phyloP scores from a whole-genome alignment of 2,888 invertebrate genomes.

The Torymus texanus region DNA sequence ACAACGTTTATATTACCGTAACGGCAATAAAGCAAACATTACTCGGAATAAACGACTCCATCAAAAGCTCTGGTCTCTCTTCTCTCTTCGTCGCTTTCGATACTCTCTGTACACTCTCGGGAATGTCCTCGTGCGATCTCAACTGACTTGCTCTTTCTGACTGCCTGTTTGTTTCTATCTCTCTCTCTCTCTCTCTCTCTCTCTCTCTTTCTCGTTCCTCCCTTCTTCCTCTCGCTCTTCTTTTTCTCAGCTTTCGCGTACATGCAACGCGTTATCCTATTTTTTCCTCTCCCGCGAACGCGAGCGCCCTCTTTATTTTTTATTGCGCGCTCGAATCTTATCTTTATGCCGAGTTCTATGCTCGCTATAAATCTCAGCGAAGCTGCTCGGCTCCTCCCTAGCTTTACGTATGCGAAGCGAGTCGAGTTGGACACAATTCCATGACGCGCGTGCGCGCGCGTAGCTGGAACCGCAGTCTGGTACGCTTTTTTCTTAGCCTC shows the following conservation, averaged over 20 bases:
- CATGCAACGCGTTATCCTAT: neutral
- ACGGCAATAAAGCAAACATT: constrained; percentile 37
- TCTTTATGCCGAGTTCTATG: constrained; percentile 57
- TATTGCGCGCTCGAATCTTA: constrained; percentile 58
- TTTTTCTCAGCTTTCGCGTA: neutral
- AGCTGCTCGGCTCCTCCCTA: constrained; percentile 41
- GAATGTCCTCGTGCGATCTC: constrained; percentile 28
- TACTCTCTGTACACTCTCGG: neutral
- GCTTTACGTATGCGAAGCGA: constrained; percentile 65
- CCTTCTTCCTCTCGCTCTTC: neutral
- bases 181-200: no score
- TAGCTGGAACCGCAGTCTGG: neutral
- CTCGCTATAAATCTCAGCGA: constrained; percentile 62
- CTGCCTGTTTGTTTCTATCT: no score
- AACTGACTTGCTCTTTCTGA: neutral
- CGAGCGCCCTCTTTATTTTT: constrained; percentile 44
- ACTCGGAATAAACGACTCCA: constrained; percentile 38
- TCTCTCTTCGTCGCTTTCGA: neutral
- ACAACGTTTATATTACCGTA: constrained; percentile 22
- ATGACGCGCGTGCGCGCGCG: neutral
- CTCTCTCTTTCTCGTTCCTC: neutral
- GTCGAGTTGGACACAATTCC: constrained; percentile 45
- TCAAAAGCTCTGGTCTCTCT: constrained; percentile 12
- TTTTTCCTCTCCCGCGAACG: neutral
- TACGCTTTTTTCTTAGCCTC: neutral